Percentiles rank a stretch among this genome's conserved stretches.
phyloP scores from a whole-genome alignment of 2,797 vertebrate genomes.

The Numenius phaeopus region DNA sequence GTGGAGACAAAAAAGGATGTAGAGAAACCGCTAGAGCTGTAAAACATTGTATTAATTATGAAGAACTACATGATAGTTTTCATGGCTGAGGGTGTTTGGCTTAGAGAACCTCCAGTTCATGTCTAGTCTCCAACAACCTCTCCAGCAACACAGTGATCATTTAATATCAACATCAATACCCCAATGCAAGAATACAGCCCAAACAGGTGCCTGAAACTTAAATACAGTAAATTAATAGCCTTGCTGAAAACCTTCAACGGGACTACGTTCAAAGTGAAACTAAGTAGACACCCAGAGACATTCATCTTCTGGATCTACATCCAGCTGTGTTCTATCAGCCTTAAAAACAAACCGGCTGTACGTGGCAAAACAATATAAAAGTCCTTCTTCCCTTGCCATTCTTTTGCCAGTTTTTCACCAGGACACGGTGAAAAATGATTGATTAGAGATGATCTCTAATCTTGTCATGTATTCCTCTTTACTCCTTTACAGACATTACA shows the following conservation, averaged over 20 bases:
- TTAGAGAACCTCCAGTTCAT: background rate
- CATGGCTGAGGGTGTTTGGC: background rate
- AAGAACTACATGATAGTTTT: background rate
- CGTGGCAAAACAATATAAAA: background rate
- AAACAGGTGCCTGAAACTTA: background rate
- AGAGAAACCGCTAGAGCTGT: background rate
- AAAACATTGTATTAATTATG: background rate
- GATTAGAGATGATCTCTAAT: too few species aligned
- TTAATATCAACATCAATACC: background rate
- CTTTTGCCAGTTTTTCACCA: background rate
- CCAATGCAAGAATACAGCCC: background rate
- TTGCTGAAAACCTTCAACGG: background rate
- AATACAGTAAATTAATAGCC: background rate
- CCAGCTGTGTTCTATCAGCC: background rate
- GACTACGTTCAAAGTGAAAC: background rate
- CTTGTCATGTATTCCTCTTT: background rate
- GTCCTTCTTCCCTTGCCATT: background rate
- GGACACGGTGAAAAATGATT: too few species aligned
- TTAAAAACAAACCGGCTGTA: background rate
- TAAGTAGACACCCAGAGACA: background rate
- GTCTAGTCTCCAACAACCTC: background rate
- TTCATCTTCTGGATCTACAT: background rate
- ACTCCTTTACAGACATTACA: background rate
- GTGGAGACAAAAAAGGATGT: constrained; percentile 48
- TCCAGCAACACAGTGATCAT: background rate